A percentile compares a stretch with the other conserved stretches of the same genome.
These are phyloP conservation scores for Gobionotothen gibberifrons DNA, from an alignment of 2,797 vertebrate genomes.

Conservation along the genomic window DNA sequence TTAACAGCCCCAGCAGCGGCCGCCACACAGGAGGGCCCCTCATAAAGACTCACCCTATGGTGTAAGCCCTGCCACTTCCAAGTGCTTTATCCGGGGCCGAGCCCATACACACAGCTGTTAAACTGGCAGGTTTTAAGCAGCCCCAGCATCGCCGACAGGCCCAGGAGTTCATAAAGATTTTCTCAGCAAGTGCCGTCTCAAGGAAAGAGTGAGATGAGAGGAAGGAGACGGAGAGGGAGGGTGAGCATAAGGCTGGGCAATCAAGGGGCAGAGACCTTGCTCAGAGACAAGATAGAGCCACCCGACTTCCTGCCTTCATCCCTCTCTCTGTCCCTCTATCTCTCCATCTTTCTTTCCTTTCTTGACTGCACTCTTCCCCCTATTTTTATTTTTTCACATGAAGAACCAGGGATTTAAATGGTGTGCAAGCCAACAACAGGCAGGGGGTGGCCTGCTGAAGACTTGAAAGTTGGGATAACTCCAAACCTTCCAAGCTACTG, in stretches of 20 bases:
- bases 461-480: slow-evolving; percentile 84
- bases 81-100: slow-evolving; percentile 79
- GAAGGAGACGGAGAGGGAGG: slow-evolving; percentile 33
- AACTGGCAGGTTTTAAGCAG: slow-evolving; percentile 82
- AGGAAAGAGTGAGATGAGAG: slow-evolving; percentile 75
- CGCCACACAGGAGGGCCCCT: slow-evolving; percentile 81
- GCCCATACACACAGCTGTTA: slow-evolving; percentile 83
- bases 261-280: slow-evolving; percentile 75
- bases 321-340: slow-evolving; percentile 53
- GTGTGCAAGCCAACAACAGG: slow-evolving; percentile 75
- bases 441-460: slow-evolving; percentile 78
- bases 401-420: slow-evolving; percentile 70
- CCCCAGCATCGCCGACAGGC: slow-evolving; percentile 71
- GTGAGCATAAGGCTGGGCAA: slow-evolving; percentile 60
- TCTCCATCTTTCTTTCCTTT: slow-evolving; percentile 59
- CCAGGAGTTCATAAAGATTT: slow-evolving; percentile 84
- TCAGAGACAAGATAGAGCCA: slow-evolving; percentile 71
- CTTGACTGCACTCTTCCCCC: slow-evolving; percentile 57
- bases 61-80: slow-evolving; percentile 79
- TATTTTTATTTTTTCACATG: slow-evolving; percentile 50
- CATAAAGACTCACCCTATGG: slow-evolving; percentile 83
- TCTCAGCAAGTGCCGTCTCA: slow-evolving; percentile 81
- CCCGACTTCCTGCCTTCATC: slow-evolving; percentile 55
- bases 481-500: slow-evolving; percentile 78
- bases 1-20: slow-evolving; percentile 83